Percentiles rank a stretch among this genome's conserved stretches.
Evolutionary conservation across 1,140 invertebrate species (phyloP).

Genomic region (Leguminivora glycinivorella): DNA sequence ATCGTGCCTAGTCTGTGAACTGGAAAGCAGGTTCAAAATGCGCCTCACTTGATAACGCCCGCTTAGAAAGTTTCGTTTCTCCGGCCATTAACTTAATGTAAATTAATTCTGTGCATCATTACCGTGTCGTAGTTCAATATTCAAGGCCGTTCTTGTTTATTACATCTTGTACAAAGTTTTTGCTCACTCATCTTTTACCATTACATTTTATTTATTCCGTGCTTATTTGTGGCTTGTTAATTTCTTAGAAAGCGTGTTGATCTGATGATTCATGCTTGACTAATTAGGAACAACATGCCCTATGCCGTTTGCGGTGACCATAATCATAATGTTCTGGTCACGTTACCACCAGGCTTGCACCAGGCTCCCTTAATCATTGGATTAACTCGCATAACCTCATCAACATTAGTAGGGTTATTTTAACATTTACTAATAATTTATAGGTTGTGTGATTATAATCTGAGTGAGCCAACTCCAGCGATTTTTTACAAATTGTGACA

Average conservation of each 20-base stretch:
- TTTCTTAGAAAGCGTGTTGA: not conserved
- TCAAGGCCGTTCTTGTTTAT: conserved; percentile 49
- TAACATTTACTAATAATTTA: not conserved
- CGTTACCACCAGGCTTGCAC: not conserved
- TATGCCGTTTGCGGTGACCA: conserved; percentile 1
- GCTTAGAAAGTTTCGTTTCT: conserved; percentile 61
- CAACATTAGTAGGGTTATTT: not conserved
- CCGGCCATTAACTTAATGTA: conserved; percentile 51
- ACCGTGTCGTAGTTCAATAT: conserved; percentile 51
- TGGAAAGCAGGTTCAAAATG: conserved; percentile 43
- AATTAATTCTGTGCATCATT: conserved; percentile 43
- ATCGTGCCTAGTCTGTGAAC: conserved; percentile 36
- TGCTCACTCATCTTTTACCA: not conserved
- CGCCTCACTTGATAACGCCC: conserved; percentile 34
- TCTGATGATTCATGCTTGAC: conserved; percentile 9
- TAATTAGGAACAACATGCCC: conserved; percentile 14
- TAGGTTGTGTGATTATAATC: conserved; percentile 12
- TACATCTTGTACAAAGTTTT: conserved; percentile 15
- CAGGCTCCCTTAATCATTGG: conserved; percentile 9
- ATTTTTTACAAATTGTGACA: conserved; percentile 17
- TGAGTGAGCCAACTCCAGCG: not conserved
- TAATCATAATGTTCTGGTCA: conserved; percentile 17
- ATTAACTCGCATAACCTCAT: not conserved
- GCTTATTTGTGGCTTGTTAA: not conserved
- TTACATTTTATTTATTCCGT: not conserved